Evolutionary conservation across 2,888 invertebrate genomes (phyloP), one percentile per base, ranked within the genome.

Genomic region (Cyaniris semiargus): DNA sequence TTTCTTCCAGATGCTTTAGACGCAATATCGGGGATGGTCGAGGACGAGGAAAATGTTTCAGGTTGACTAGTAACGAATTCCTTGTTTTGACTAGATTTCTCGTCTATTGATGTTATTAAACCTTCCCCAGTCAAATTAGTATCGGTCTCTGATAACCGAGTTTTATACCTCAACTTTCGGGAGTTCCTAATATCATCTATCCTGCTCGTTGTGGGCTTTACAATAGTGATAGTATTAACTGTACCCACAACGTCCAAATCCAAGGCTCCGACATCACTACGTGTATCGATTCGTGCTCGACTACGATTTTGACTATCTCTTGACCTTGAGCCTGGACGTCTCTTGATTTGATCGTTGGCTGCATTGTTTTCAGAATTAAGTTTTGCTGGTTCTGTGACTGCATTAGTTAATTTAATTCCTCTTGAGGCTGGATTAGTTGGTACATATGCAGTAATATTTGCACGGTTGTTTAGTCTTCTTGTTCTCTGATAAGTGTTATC

Each of bases 91-190:
- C 92, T 91, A 91, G 92, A 90, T 83, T 89, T 84, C 78, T 88
- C 85, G 86, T 89, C 90, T 81, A 88, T 88, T 13, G 84, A 82
- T 78, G 84, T 80, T 80, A 83, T 82, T 56, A 91, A 84, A 79
- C 90, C 91, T 84, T 90, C 88, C 7, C 89, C 90, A 23, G 93
- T 91, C 83, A 92, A 83, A 83, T 94, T 94, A 6, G 91, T 86
- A 78, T 93, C 93, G 15, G 88, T 89, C 82, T 93, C 93, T 13
- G 87, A 83, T 75, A 85, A 83, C 76, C 91, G 85, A 44, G 89
- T 85, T 81, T 87, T 89, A 78, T 90, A 92, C 82, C 88, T 88
- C 70, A 94, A 82, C 85, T 92, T 93, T 76, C 89, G 87, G 31
- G 90, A 83, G 78, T 84, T 88, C 82, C 88, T 88, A 75, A 88